Evolutionary conservation across 2,888 invertebrate species (phyloP), one percentile per base, ranked within the genome.

Genomic region (Rhagonycha lutea): DNA sequence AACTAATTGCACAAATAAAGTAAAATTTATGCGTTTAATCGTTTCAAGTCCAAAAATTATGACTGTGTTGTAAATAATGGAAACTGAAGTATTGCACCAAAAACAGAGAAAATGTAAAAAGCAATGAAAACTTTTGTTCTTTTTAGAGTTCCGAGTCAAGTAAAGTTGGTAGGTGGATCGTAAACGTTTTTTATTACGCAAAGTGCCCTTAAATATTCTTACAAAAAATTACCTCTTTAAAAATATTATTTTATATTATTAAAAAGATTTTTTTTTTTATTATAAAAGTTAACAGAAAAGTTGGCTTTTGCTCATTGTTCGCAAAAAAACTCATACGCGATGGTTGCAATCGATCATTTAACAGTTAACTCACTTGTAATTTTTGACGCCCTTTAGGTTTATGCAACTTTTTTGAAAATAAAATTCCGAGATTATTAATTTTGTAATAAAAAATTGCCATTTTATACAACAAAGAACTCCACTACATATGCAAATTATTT

Each of bases 41-140:
- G 62, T 68, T 72, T 62, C 12, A 32, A 62, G 23, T 32, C 29
- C 63, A 73, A 73, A 69, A 73, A 69, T 69, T 73, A 61, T 23
- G 68, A 47, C 63, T 47, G 14, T 47, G 23, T 61, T 69, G 73
- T 73, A 73, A 73, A 73, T 73, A 68, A 69, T 68, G 32, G 69
- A 69, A 47, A 14, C 18, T 47, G 47, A 47, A 47, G 47, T 47
- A 47, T 47, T 47, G 47, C 47, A 47, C 47, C 47, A 47, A 47
- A 47, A 47, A n/a, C 69, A 61, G 68, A 47, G 63, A 73, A 74
- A 70, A 70, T 74, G 65, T 61, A 68, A 70, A 32, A 70, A 70
- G 70, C 74, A 74, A 74, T 70, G 74, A 74, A 74, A 74, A 74
- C 70, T 74, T 70, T 62, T 69, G 73, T 69, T 69, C 74, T 70